Conservation (phyloP, 2,113 vertebrate genomes). For the Leuciscus idus region DNA sequence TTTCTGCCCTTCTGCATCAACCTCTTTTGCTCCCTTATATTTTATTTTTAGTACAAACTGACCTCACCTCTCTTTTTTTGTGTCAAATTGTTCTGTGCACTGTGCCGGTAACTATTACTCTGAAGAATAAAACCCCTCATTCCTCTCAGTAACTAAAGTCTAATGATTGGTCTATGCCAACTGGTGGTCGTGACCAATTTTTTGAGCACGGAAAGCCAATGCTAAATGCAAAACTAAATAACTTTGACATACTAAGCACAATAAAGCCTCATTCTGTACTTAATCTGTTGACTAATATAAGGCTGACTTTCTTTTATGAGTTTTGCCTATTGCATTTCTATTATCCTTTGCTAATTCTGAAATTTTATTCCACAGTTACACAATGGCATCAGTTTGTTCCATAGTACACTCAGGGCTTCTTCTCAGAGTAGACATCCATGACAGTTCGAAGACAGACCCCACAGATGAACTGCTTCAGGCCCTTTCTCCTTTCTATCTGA, state of each 20-base stretch:
- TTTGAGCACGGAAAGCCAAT: not conserved
- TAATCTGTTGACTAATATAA: not conserved
- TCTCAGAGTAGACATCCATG: slow-evolving; percentile 31
- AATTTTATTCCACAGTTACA: not conserved
- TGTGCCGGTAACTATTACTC: not conserved
- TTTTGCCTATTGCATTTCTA: not conserved
- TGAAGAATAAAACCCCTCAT: not conserved
- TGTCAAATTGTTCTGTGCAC: not conserved
- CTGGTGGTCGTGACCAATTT: not conserved
- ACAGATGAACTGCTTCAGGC: slow-evolving; percentile 15
- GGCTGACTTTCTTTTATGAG: not conserved
- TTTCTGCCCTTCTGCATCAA: slow-evolving; percentile 42
- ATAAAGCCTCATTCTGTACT: not conserved
- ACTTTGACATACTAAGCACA: not conserved
- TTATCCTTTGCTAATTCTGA: slow-evolving; percentile 9
- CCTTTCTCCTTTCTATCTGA: slow-evolving; percentile 12
- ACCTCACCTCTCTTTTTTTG: not conserved
- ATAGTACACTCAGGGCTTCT: not conserved
- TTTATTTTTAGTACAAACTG: slow-evolving; percentile 31
- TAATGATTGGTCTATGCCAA: not conserved
- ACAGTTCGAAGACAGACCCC: slow-evolving; percentile 15
- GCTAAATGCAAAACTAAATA: not conserved
- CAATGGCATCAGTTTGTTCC: not conserved
- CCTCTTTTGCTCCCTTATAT: slow-evolving; percentile 32
- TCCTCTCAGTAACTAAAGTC: not conserved